These are phyloP conservation scores for Drosophila tanythrix DNA, from an alignment of 2,888 invertebrate genomes.

Conservation along the genomic window DNA sequence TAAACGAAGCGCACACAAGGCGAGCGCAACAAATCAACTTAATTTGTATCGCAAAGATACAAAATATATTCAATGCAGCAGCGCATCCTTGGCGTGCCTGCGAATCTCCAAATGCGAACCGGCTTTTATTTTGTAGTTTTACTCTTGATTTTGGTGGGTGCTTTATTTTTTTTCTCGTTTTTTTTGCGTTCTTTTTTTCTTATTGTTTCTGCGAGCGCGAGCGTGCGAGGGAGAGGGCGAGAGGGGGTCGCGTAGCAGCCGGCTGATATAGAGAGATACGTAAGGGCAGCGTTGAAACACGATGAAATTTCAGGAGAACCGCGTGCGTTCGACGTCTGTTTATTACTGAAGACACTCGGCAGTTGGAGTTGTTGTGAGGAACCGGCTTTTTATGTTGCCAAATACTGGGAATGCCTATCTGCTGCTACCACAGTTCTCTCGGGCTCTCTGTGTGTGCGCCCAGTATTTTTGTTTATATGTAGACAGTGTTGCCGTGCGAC, in stretches of 20 bases:
- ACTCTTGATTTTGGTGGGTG: constrained; percentile 49
- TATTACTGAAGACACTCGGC: constrained; percentile 69
- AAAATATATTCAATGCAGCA: constrained; percentile 56
- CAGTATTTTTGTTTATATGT: constrained; percentile 47
- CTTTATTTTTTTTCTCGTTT: constrained; percentile 17
- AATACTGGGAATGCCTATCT: constrained; percentile 49
- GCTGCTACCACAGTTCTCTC: neutral
- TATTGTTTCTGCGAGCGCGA: constrained; percentile 22
- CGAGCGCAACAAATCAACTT: constrained; percentile 66
- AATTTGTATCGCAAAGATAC: constrained; percentile 78
- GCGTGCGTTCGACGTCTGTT: constrained; percentile 71
- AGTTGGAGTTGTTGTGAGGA: constrained; percentile 59
- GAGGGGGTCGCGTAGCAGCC: constrained; percentile 22
- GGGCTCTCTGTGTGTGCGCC: constrained; percentile 9
- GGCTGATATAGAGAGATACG: constrained; percentile 42
- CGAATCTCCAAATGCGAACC: constrained; percentile 57
- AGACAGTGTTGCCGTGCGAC: constrained; percentile 64
- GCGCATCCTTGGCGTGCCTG: constrained; percentile 67
- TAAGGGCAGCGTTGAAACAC: constrained; percentile 11
- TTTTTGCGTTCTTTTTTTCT: constrained; percentile 21
- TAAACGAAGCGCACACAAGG: constrained; percentile 35
- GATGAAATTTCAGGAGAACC: constrained; percentile 57
- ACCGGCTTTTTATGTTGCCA: constrained; percentile 57
- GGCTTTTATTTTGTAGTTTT: constrained; percentile 48
- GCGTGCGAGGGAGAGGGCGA: neutral